A percentile compares a stretch with the other conserved stretches of the same genome.
Conservation (phyloP, 2,888 invertebrate genomes). For the Lasioglossum pauxillum region DNA sequence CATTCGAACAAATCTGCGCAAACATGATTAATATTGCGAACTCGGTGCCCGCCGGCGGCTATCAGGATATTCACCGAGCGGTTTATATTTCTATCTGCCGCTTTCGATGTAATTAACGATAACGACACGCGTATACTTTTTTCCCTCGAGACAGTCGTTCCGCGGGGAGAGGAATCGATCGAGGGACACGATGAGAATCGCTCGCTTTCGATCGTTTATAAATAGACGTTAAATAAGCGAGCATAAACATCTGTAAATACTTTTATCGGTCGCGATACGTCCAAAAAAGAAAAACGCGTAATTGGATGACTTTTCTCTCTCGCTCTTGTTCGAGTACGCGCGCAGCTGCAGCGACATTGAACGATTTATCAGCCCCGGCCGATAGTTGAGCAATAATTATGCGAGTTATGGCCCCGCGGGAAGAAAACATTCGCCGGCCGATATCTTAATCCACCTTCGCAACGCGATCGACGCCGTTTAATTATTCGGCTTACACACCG, state of each 20-base stretch:
- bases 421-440: slow-evolving; percentile 29
- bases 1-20: slow-evolving; percentile 61
- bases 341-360: slow-evolving; percentile 32
- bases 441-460: slow-evolving; percentile 52
- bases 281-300: slow-evolving; percentile 3
- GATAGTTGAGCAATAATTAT: slow-evolving; percentile 51
- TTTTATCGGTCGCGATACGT: slow-evolving; percentile 28
- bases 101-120: slow-evolving; percentile 38
- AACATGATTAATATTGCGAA: slow-evolving; percentile 60
- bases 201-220: neutral
- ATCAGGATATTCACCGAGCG: slow-evolving; percentile 42
- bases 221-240: slow-evolving; percentile 20
- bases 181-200: neutral
- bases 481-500: slow-evolving; percentile 28
- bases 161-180: neutral
- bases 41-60: slow-evolving; percentile 19
- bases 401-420: slow-evolving; percentile 33
- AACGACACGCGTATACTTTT: neutral
- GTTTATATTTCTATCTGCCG: slow-evolving; percentile 27
- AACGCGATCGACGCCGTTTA: slow-evolving; percentile 30
- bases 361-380: slow-evolving; percentile 48
- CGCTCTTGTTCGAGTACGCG: neutral
- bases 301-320: slow-evolving; percentile 16
- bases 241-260: slow-evolving; percentile 35
- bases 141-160: neutral